Evolutionary conservation across 1,140 invertebrate genomes (phyloP), one percentile per base, ranked within the genome.

Genomic region (Plodia interpunctella): DNA sequence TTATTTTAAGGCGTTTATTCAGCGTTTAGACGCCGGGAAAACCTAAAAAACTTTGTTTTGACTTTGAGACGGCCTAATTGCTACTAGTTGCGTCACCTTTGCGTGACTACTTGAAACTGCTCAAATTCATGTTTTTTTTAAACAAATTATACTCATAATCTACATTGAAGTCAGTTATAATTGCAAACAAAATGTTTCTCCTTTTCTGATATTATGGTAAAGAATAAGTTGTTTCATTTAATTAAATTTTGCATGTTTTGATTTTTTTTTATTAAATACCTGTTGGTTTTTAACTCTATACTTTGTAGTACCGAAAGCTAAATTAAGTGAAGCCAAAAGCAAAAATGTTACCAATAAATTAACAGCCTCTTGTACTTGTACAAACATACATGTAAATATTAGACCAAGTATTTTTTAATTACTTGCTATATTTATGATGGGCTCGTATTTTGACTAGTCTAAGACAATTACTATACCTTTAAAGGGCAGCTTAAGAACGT

Each of bases 1-100:
- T 64, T 80, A 85, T 85, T 86, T 86, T 82, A 78, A 74, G 76
- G 59, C 58, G 68, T 79, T 78, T 64, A 66, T 61, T 85, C 70
- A 78, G 58, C 25, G 49, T 68, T 61, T 65, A 50, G 54, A 57
- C 35, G 59, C 32, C 62, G 58, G 72, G 64, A 68, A 80, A 75
- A 74, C 69, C 79, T 63, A 58, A 73, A 70, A 25, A 65, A 65
- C 57, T 53, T 72, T 67, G 62, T 67, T 72, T 63, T 59, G 63
- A 68, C 50, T 59, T 58, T 60, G 65, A 64, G 49, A 62, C 55
- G 49, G 52, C 60, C 63, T 71, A 74, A 76, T 72, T 74, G 68
- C 57, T 69, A 62, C 60, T 54, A 69, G 62, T 60, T 49, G 57
- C 50, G 58, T 65, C 58, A 60, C 49, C 5, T 10, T 25, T 19